Evolutionary conservation across 2,797 vertebrate species (phyloP).

Genomic region (Scolopax bukidnonensis): DNA sequence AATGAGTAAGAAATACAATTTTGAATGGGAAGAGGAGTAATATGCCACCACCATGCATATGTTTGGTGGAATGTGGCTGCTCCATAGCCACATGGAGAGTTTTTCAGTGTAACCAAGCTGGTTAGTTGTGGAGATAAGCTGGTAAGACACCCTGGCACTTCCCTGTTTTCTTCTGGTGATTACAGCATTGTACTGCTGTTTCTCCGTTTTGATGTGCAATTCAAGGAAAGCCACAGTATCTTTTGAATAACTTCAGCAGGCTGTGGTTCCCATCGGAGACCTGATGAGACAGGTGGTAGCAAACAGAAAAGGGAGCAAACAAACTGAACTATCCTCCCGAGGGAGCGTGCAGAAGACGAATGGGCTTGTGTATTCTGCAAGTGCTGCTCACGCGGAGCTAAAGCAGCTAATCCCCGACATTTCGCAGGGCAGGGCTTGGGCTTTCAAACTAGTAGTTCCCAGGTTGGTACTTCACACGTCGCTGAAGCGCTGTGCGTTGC

Average conservation of each 20-base stretch:
- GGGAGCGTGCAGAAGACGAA: fast-evolving
- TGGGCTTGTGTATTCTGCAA: background rate
- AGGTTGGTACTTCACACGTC: background rate
- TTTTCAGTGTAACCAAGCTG: background rate
- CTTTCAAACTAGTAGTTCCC: background rate
- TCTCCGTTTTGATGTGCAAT: background rate
- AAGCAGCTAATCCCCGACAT: background rate
- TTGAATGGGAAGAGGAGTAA: background rate
- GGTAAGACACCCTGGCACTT: background rate
- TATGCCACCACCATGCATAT: background rate
- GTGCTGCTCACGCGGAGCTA: background rate
- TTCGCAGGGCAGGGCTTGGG: background rate
- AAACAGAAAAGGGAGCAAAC: background rate
- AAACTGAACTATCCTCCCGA: fast-evolving
- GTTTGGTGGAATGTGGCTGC: background rate
- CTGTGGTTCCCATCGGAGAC: background rate
- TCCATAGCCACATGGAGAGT: fast-evolving
- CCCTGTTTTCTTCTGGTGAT: background rate
- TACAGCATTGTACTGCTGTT: background rate
- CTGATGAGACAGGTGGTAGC: too few species aligned
- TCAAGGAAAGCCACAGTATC: background rate
- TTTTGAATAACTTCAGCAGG: background rate
- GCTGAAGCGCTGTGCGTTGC: background rate
- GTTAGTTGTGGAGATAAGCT: background rate
- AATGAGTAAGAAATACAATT: background rate